Evolutionary conservation across 2,888 invertebrate genomes (phyloP).

Genomic region (Deladenus siricidicola): DNA sequence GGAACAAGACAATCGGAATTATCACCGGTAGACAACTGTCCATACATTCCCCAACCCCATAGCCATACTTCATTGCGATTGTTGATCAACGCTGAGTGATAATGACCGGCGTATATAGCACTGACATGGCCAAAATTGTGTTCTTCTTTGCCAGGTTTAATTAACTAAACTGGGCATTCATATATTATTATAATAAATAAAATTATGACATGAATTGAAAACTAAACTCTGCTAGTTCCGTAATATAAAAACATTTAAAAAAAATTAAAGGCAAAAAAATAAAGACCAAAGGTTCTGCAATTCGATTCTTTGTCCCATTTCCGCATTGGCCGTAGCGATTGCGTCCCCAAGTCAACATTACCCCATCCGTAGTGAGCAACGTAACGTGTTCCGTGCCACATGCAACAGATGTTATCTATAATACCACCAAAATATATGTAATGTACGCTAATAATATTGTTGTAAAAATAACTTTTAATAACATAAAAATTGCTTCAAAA

Average conservation of each 20-base stretch:
- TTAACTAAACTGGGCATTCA: too few species aligned
- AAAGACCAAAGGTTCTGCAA: slow-evolving; percentile 19
- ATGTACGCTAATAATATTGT: too few species aligned
- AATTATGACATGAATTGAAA: too few species aligned
- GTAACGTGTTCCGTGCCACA: slow-evolving; percentile 47
- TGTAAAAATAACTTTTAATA: too few species aligned
- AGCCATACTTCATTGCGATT: slow-evolving; percentile 36
- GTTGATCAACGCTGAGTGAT: slow-evolving; percentile 40
- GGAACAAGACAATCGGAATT: slow-evolving; percentile 3
- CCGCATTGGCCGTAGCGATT: slow-evolving; percentile 50
- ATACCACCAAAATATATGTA: too few species aligned
- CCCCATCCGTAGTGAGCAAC: slow-evolving; percentile 34
- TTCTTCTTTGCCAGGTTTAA: too few species aligned
- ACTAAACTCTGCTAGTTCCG: background rate
- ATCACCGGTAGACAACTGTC: slow-evolving; percentile 38
- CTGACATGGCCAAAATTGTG: slow-evolving; percentile 32
- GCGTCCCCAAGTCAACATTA: slow-evolving; percentile 37
- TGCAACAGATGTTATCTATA: slow-evolving; percentile 31
- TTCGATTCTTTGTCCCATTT: slow-evolving; percentile 29
- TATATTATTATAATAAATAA: too few species aligned
- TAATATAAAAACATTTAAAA: background rate
- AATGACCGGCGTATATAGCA: slow-evolving; percentile 42
- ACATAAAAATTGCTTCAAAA: too few species aligned
- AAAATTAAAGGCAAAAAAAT: background rate
- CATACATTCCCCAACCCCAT: slow-evolving; percentile 47